These are phyloP conservation scores for Oreochromis niloticus DNA, from an alignment of 2,113 vertebrate species.

Conservation along the genomic window DNA sequence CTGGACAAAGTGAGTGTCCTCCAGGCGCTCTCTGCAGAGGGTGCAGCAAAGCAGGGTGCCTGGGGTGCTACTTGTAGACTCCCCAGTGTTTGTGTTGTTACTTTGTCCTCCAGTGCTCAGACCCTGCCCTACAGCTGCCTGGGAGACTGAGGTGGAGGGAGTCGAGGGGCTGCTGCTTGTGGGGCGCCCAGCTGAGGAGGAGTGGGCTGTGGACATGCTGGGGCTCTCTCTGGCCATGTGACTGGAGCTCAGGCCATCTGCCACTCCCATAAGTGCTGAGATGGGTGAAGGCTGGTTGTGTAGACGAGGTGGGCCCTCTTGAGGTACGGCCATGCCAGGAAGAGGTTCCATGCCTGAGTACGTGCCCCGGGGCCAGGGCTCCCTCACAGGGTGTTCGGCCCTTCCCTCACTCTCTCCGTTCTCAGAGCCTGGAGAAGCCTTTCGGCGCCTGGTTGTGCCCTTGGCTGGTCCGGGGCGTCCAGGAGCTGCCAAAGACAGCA, in stretches of 20 bases:
- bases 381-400: slow-evolving; percentile 66
- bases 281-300: slow-evolving; percentile 82
- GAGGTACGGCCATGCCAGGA: slow-evolving; percentile 41
- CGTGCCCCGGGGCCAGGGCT: slow-evolving; percentile 66
- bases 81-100: slow-evolving; percentile 36
- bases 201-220: slow-evolving; percentile 60
- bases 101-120: slow-evolving; percentile 25
- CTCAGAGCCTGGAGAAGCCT: slow-evolving; percentile 77
- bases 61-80: slow-evolving; percentile 48
- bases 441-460: slow-evolving; percentile 62
- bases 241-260: slow-evolving; percentile 76
- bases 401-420: slow-evolving; percentile 72
- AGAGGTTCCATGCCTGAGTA: slow-evolving; percentile 64
- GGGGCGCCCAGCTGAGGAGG: slow-evolving; percentile 61
- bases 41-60: slow-evolving; percentile 83
- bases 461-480: slow-evolving; percentile 55
- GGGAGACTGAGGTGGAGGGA: slow-evolving; percentile 69
- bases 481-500: slow-evolving; percentile 61
- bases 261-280: slow-evolving; percentile 83
- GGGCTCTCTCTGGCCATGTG: slow-evolving; percentile 80
- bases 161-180: slow-evolving; percentile 77
- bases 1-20: slow-evolving; percentile 86
- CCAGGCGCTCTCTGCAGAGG: slow-evolving; percentile 82
- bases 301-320: slow-evolving; percentile 62
- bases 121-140: slow-evolving; percentile 62